Percentiles rank a stretch among this genome's conserved stretches.
These are phyloP conservation scores for Calephelis perditalis DNA, from an alignment of 2,888 invertebrate species.

Conservation along the genomic window DNA sequence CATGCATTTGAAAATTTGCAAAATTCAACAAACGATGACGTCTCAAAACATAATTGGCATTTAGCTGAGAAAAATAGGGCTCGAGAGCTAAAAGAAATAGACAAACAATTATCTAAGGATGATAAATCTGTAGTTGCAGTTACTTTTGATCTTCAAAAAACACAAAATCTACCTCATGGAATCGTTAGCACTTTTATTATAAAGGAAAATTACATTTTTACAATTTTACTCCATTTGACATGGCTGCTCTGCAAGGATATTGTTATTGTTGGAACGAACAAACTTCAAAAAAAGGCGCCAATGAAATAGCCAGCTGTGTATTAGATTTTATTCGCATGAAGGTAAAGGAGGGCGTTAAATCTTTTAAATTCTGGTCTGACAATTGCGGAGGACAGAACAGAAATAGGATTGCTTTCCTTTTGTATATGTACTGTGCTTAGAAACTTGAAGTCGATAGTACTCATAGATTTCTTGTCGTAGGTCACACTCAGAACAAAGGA, in stretches of 20 bases:
- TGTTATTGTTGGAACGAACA: conserved; percentile 19
- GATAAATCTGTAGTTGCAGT: background rate
- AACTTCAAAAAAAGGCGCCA: background rate
- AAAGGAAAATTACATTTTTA: conserved; percentile 19
- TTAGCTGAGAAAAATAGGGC: background rate
- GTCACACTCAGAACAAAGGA: background rate
- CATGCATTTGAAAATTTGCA: conserved; percentile 9
- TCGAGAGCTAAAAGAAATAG: background rate
- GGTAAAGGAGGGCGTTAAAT: background rate
- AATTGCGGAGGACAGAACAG: background rate
- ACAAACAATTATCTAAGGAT: background rate
- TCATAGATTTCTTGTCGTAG: conserved; percentile 4
- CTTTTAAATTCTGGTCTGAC: conserved; percentile 1
- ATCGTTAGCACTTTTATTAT: conserved; percentile 18
- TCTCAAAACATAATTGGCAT: background rate
- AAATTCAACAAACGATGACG: background rate
- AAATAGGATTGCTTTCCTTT: conserved; percentile 1
- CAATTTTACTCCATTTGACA: conserved; percentile 20
- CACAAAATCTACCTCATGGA: conserved; percentile 16
- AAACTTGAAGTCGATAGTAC: background rate
- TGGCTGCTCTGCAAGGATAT: conserved; percentile 14
- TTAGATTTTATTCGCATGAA: background rate
- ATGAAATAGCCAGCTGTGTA: conserved; percentile 3
- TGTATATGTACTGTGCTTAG: conserved; percentile 1
- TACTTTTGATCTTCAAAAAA: conserved; percentile 21